These are phyloP conservation scores for Tryphoninae sp. DNA, from an alignment of 2,888 invertebrate species.

Conservation along the genomic window DNA sequence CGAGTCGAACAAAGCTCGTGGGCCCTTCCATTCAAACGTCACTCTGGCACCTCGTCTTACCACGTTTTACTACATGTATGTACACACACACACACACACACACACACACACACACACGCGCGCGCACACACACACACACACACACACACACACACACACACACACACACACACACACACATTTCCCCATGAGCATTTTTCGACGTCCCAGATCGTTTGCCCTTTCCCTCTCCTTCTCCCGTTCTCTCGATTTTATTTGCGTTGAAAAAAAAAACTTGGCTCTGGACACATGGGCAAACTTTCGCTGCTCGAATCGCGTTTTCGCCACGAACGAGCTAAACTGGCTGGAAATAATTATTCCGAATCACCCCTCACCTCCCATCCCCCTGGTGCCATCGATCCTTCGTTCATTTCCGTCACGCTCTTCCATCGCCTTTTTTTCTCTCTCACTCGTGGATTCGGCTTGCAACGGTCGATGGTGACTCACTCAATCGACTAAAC, in stretches of 20 bases:
- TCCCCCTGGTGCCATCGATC: constrained; percentile 28
- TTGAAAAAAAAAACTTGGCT: constrained; percentile 66
- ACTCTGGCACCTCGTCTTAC: constrained; percentile 80
- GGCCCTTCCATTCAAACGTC: constrained; percentile 80
- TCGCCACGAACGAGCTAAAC: constrained; percentile 27
- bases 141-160: constrained; percentile 2
- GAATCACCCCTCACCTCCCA: constrained; percentile 16
- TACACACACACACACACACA: constrained; percentile 6
- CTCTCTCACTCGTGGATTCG: constrained; percentile 11
- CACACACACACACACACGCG: background rate
- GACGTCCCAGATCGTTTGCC: constrained; percentile 16
- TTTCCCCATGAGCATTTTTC: constrained; percentile 62
- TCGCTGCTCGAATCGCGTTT: background rate
- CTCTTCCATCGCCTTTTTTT: constrained; percentile 29
- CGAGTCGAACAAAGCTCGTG: constrained; percentile 68
- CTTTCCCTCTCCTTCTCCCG: constrained; percentile 20
- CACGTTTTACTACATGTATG: constrained; percentile 24
- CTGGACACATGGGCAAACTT: constrained; percentile 74
- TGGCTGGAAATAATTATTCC: constrained; percentile 54
- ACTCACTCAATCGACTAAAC: constrained; percentile 31
- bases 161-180: background rate
- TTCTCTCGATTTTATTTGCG: background rate
- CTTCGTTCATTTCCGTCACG: background rate
- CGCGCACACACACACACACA: constrained; percentile 18
- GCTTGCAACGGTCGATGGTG: constrained; percentile 21